Percentiles rank a stretch among this genome's conserved stretches.
phyloP scores from a whole-genome alignment of 2,888 invertebrate genomes.

The Danaus chrysippus region DNA sequence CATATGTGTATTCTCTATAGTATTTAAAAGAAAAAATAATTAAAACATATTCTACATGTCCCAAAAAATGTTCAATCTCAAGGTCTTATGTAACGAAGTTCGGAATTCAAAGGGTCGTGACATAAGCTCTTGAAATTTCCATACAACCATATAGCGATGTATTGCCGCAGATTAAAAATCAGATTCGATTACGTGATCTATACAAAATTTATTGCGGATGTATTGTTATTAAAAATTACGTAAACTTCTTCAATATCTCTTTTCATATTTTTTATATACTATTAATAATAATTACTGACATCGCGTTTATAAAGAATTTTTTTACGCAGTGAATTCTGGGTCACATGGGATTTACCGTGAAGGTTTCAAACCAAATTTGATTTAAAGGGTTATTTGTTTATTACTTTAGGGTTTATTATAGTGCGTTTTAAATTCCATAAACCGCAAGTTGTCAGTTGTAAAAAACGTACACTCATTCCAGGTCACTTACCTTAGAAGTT shows the following conservation, averaged over 20 bases:
- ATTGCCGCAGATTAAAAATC: slow-evolving; percentile 31
- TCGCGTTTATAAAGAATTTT: too few species aligned
- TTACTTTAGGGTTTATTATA: not conserved
- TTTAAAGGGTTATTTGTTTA: not conserved
- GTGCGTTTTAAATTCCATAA: not conserved
- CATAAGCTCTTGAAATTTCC: too few species aligned
- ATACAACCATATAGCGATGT: slow-evolving; percentile 9
- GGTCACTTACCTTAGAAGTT: slow-evolving; percentile 53
- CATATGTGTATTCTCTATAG: too few species aligned
- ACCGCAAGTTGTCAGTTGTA: slow-evolving; percentile 10
- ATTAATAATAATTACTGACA: slow-evolving; percentile 9
- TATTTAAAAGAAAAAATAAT: too few species aligned
- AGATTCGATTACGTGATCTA: slow-evolving; percentile 28
- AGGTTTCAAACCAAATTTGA: not conserved
- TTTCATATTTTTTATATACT: slow-evolving; percentile 10
- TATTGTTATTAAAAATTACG: slow-evolving; percentile 32
- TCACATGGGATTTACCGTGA: too few species aligned
- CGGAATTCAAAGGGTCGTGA: slow-evolving; percentile 1
- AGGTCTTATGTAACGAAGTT: not conserved
- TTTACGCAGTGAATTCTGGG: too few species aligned
- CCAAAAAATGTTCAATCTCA: not conserved
- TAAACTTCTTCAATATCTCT: slow-evolving; percentile 27
- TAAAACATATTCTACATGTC: too few species aligned
- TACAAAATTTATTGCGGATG: slow-evolving; percentile 28
- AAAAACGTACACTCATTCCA: slow-evolving; percentile 23